phyloP scores from a whole-genome alignment of 2,797 vertebrate species.

The Anableps anableps region DNA sequence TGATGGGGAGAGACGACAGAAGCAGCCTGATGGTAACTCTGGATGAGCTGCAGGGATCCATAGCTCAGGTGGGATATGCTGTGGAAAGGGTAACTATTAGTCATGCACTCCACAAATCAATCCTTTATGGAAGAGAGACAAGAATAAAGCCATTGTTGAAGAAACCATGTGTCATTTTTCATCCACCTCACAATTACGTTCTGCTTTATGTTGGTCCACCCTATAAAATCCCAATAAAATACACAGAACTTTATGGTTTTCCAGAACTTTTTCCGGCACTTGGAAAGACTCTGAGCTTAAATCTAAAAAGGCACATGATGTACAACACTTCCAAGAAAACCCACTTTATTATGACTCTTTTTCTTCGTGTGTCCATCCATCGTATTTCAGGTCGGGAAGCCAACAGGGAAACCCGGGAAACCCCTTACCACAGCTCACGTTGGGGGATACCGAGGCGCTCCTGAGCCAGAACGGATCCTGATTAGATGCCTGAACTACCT shows the following conservation, averaged over 20 bases:
- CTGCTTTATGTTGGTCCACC: not conserved
- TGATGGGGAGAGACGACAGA: too few species aligned
- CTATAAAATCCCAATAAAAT: not conserved
- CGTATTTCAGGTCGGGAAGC: not conserved
- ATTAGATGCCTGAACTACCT: not conserved
- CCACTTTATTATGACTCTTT: conserved; percentile 3
- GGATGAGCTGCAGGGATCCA: not conserved
- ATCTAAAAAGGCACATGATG: conserved; percentile 64
- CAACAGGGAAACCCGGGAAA: not conserved
- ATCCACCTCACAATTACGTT: not conserved
- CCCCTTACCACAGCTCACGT: not conserved
- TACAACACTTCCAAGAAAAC: conserved; percentile 36
- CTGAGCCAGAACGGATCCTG: not conserved
- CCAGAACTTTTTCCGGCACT: not conserved
- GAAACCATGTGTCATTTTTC: not conserved
- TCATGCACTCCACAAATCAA: not conserved
- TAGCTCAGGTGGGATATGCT: too few species aligned
- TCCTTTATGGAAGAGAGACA: not conserved
- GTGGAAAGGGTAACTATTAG: not conserved
- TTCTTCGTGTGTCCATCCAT: not conserved
- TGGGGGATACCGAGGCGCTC: not conserved
- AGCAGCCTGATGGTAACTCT: not conserved
- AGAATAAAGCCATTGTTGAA: too few species aligned
- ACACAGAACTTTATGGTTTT: not conserved
- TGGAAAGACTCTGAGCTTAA: not conserved